Percentiles rank a stretch among this genome's conserved stretches.
Evolutionary conservation across 2,888 invertebrate species (phyloP).

Genomic region (Drosophila dives): DNA sequence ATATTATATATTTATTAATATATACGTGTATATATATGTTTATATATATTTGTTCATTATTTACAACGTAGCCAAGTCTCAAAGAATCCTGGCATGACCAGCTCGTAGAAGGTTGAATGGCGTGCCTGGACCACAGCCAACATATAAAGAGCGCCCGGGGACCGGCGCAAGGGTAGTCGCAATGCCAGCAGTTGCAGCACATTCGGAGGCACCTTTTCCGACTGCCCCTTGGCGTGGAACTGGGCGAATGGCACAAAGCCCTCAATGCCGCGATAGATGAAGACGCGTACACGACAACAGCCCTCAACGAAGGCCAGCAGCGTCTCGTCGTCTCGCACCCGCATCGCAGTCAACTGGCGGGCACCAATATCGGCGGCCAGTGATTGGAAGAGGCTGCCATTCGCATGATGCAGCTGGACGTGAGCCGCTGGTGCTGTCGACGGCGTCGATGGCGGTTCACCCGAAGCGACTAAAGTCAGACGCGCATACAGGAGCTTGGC

Average conservation of each 20-base stretch:
- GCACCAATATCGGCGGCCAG: constrained; percentile 85
- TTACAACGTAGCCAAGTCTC: constrained; percentile 62
- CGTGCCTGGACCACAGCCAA: constrained; percentile 61
- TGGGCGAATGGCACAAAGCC: constrained; percentile 82
- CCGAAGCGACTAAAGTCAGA: constrained; percentile 49
- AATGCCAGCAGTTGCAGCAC: constrained; percentile 65
- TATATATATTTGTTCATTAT: not conserved
- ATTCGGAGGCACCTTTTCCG: not conserved
- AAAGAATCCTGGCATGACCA: constrained; percentile 68
- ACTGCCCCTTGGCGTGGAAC: constrained; percentile 45
- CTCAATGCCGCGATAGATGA: constrained; percentile 82
- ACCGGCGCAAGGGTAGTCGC: constrained; percentile 34
- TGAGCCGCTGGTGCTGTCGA: constrained; percentile 54
- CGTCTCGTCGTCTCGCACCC: constrained; percentile 85
- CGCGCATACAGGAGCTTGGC: constrained; percentile 54
- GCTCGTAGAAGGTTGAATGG: constrained; percentile 74
- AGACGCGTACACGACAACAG: constrained; percentile 70
- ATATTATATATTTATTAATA: constrained; percentile 4
- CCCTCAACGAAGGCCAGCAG: constrained; percentile 86
- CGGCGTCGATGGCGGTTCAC: constrained; percentile 71
- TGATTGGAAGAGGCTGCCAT: constrained; percentile 86
- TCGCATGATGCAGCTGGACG: constrained; percentile 83
- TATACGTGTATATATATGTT: no score
- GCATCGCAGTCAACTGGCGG: constrained; percentile 83
- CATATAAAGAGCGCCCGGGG: constrained; percentile 54